Percentiles rank a stretch among this genome's conserved stretches.
These are phyloP conservation scores for Xenopus petersii DNA, from an alignment of 2,797 vertebrate species.

Conservation along the genomic window DNA sequence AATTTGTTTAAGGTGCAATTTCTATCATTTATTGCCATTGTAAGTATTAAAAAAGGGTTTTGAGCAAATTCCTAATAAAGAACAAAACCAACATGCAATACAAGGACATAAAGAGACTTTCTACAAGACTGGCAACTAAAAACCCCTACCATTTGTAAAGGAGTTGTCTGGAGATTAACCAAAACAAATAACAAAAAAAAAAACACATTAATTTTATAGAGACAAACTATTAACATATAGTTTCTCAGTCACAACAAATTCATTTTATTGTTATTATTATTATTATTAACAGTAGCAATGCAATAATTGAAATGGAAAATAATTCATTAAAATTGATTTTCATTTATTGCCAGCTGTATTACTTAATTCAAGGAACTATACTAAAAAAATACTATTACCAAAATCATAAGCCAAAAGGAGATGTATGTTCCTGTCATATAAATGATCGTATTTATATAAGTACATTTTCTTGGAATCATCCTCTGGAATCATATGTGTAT, in stretches of 20 bases:
- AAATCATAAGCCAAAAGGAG: not conserved
- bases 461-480: no score
- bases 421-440: not conserved
- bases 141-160: constrained; percentile 48
- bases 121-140: constrained; percentile 42
- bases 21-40: not conserved
- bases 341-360: no score
- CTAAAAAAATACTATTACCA: not conserved
- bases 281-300: no score
- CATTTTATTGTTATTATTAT: no score
- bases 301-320: no score
- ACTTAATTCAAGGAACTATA: not conserved
- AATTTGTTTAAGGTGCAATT: not conserved
- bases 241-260: no score
- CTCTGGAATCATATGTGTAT: no score
- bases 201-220: constrained; percentile 35
- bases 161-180: constrained; percentile 44
- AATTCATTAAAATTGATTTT: no score
- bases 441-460: no score
- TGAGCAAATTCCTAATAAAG: constrained; percentile 42
- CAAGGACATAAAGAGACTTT: constrained; percentile 41
- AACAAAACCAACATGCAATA: constrained; percentile 49
- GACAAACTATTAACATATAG: constrained; percentile 13
- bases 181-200: constrained; percentile 47
- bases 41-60: constrained; percentile 2